Evolutionary conservation across 92 coral and sea anemone species (phyloP).

Genomic region (Bergia puertoricense): DNA sequence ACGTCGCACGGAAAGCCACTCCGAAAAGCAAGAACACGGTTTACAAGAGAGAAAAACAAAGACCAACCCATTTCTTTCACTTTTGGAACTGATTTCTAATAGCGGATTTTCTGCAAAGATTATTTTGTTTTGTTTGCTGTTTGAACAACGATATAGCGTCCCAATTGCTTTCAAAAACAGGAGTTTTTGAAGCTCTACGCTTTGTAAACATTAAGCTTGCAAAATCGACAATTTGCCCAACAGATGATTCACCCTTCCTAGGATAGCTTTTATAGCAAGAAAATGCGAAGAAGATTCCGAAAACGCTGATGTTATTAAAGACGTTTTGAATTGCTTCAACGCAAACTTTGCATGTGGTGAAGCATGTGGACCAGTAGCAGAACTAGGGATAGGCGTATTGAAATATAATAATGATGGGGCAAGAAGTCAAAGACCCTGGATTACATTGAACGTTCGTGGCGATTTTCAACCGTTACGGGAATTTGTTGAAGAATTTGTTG

Average conservation of each 20-base stretch:
- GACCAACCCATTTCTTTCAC: neutral
- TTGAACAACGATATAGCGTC: neutral
- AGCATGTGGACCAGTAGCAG: neutral
- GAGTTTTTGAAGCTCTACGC: neutral
- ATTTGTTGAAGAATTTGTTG: neutral
- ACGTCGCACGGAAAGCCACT: too few species aligned
- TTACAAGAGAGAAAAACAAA: too few species aligned
- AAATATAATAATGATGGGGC: neutral
- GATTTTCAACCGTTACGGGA: neutral
- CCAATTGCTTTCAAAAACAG: neutral
- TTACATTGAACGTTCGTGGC: neutral
- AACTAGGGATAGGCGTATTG: neutral
- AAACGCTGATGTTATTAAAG: neutral
- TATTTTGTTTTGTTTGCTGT: neutral
- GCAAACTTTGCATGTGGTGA: neutral
- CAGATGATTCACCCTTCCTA: neutral
- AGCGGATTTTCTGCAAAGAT: neutral
- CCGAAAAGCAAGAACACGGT: too few species aligned
- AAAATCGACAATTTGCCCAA: neutral
- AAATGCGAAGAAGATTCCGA: neutral
- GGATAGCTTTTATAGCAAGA: neutral
- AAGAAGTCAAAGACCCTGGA: neutral
- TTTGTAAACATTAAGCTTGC: neutral
- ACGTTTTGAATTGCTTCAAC: neutral
- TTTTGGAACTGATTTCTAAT: neutral